A percentile compares a stretch with the other conserved stretches of the same genome.
Evolutionary conservation across 2,113 vertebrate genomes (phyloP).

Genomic region (Origma solitaria): DNA sequence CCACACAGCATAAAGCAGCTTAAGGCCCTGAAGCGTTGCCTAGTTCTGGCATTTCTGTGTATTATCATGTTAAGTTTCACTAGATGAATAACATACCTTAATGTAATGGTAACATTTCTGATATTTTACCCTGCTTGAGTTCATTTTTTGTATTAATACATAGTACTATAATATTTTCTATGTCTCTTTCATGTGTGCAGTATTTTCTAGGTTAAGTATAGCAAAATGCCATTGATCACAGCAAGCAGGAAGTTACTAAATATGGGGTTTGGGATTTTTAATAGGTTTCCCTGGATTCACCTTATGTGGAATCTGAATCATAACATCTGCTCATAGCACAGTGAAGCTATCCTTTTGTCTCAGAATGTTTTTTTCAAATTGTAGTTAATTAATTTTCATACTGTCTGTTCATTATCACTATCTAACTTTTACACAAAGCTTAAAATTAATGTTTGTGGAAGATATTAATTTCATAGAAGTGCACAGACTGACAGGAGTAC

Average conservation of each 20-base stretch:
- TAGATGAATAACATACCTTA: not conserved
- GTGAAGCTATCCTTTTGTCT: not conserved
- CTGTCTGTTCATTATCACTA: not conserved
- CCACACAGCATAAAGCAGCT: not conserved
- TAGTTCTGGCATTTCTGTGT: not conserved
- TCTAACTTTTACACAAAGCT: not conserved
- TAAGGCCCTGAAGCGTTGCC: not conserved
- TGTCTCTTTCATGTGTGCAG: rapidly evolving
- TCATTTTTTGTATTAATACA: not conserved
- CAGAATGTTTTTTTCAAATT: not conserved
- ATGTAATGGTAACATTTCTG: not conserved
- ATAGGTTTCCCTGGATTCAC: not conserved
- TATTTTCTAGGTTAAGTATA: not conserved
- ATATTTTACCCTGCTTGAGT: not conserved
- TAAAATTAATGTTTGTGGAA: not conserved
- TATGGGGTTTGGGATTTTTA: not conserved
- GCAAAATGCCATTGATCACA: not conserved
- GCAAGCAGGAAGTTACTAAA: not conserved
- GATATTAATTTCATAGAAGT: not conserved
- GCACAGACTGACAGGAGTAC: not conserved
- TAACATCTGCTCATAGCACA: not conserved
- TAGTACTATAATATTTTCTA: not conserved
- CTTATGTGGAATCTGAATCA: not conserved
- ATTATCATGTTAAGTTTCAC: not conserved
- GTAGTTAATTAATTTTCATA: not conserved